Base-by-base conservation (phyloP, 2,888 invertebrate genomes). In the Sinopyrophorus schimmeli region DNA sequence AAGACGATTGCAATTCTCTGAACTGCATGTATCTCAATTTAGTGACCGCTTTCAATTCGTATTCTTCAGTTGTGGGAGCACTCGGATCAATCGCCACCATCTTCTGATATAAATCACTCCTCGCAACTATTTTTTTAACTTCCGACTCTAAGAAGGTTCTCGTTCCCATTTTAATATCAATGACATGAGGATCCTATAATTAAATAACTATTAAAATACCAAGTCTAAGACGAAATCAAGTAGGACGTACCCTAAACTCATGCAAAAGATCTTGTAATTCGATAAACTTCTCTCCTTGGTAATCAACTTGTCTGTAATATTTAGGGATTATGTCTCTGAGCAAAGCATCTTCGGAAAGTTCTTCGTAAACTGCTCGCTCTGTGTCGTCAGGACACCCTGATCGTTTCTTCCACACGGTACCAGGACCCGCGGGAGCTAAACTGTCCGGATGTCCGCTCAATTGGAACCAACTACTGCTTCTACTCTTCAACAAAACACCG, bases 121-220 rank as follows among this genome's bases (percentile, higher is more conserved):
- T 81, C 10, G 91, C 85, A 28, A 83, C 83, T 14, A 84, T 85
- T 68, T 96, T 97, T 67, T 84, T 84, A 24, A 97, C 97, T 77
- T 98, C 98, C 1, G 88, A 87, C 74, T 98, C 97, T 23, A 96
- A 80, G 74, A 97, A 98, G 11, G 97, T 98, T 65, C 96, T 82
- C 1, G 89, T 90, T 27, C 98, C 98, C 83, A 98, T 90, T 77
- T 98, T 98, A 52, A 98, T 88, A 73, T 98, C 98, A 86, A 98
- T 96, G 1, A 98, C 93, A 67, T 89, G 87, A 0, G 95, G 95
- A 74, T 96, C 90, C 65, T 79, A 74, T 15, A 63, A 65, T 10
- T 43, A 55, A 60, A 54, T 17, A 46, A 52, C 11, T 9, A 10
- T 1, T 27, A 12, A 27, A 12, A 12, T 27, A 12, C 11, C 5